A percentile compares a stretch with the other conserved stretches of the same genome.
Conservation (phyloP, 2,888 invertebrate genomes). For the Andrena flavipes region DNA sequence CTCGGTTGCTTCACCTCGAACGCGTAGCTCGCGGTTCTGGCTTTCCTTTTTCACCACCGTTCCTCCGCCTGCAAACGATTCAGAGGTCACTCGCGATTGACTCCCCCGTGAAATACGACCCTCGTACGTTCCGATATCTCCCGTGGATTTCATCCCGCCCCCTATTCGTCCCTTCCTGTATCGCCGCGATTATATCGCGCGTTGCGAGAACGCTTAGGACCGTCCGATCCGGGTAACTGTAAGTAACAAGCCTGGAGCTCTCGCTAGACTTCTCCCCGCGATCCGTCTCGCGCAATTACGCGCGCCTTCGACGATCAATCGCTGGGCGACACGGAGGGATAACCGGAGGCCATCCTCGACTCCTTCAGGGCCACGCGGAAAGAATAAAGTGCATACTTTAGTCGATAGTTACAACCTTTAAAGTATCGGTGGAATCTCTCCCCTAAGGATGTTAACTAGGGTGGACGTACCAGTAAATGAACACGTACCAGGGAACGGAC, state of each 20-base stretch:
- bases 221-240: not conserved
- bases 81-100: slow-evolving; percentile 41
- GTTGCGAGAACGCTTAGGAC: not conserved
- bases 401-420: slow-evolving; percentile 32
- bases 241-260: not conserved
- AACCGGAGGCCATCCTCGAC: not conserved
- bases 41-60: slow-evolving; percentile 14
- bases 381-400: not conserved
- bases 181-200: not conserved
- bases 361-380: not conserved
- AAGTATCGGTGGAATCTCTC: slow-evolving; percentile 22
- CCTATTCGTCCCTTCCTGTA: slow-evolving; percentile 9
- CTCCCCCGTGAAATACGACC: slow-evolving; percentile 31
- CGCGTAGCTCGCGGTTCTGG: not conserved
- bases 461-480: too few species aligned
- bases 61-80: slow-evolving; percentile 51
- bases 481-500: too few species aligned
- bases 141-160: not conserved
- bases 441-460: slow-evolving; percentile 14
- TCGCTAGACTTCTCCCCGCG: too few species aligned
- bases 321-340: too few species aligned
- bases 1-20: not conserved
- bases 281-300: too few species aligned
- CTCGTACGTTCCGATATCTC: not conserved
- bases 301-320: too few species aligned